These are phyloP conservation scores for Dolomedes plantarius DNA, from an alignment of 2,888 invertebrate genomes.

Conservation along the genomic window DNA sequence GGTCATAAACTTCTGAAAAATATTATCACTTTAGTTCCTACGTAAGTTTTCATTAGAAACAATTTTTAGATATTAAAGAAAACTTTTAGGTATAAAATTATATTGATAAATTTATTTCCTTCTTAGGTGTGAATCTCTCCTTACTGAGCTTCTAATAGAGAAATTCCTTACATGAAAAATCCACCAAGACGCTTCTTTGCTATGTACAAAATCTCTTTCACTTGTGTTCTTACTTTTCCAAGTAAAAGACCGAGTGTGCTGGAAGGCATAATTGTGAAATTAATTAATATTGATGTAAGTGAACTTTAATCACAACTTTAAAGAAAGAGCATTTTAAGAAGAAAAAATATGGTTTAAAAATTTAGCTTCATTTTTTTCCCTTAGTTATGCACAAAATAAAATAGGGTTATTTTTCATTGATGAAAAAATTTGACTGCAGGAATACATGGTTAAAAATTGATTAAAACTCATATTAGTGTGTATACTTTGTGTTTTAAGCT, in stretches of 20 bases:
- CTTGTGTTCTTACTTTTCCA: constrained; percentile 86
- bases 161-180: constrained; percentile 86
- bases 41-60: not conserved
- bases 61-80: no score
- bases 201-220: constrained; percentile 87
- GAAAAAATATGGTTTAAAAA: no score
- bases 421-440: no score
- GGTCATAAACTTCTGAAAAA: not conserved
- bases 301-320: no score
- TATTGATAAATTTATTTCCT: constrained; percentile 32
- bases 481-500: no score
- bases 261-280: constrained; percentile 86
- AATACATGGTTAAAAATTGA: no score
- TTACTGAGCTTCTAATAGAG: constrained; percentile 82
- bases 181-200: constrained; percentile 83
- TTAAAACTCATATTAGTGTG: no score
- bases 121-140: constrained; percentile 84
- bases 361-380: no score
- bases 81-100: no score
- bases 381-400: no score
- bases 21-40: not conserved
- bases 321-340: no score
- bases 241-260: constrained; percentile 83
- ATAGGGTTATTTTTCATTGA: no score
- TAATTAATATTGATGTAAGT: constrained; percentile 76